A percentile compares a stretch with the other conserved stretches of the same genome.
Conservation (phyloP, 2,113 vertebrate genomes). For the Hylia prasina region DNA sequence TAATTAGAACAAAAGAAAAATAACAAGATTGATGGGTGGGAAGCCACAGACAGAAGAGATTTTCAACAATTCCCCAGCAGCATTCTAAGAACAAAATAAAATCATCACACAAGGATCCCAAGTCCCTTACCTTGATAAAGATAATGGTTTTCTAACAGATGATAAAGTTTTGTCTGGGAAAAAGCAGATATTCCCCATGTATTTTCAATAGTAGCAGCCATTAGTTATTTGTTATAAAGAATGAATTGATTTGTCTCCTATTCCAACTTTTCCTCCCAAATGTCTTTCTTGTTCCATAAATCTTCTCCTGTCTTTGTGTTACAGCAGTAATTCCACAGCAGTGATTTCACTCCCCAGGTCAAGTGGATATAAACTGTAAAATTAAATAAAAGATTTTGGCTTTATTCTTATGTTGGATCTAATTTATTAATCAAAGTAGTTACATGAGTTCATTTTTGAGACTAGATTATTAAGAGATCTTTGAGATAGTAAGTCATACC, state of each 20-base stretch:
- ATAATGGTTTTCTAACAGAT: slow-evolving; percentile 11
- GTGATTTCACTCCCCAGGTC: neutral
- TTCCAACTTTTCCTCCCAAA: neutral
- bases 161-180: neutral
- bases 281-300: neutral
- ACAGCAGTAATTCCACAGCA: neutral
- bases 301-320: neutral
- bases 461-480: neutral
- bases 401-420: neutral
- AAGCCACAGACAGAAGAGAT: neutral
- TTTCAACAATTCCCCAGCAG: neutral
- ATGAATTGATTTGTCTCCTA: neutral
- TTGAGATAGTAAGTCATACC: neutral
- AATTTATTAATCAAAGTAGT: neutral
- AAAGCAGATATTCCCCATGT: neutral
- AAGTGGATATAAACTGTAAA: neutral
- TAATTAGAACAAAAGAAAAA: neutral
- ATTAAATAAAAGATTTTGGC: neutral
- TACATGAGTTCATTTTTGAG: neutral
- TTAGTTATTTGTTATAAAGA: neutral
- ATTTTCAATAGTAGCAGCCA: neutral
- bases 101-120: neutral
- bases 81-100: neutral
- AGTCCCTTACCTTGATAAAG: neutral
- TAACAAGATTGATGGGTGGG: neutral